Evolutionary conservation across 2,888 invertebrate species (phyloP).

Genomic region (Xanthorhoe designata): DNA sequence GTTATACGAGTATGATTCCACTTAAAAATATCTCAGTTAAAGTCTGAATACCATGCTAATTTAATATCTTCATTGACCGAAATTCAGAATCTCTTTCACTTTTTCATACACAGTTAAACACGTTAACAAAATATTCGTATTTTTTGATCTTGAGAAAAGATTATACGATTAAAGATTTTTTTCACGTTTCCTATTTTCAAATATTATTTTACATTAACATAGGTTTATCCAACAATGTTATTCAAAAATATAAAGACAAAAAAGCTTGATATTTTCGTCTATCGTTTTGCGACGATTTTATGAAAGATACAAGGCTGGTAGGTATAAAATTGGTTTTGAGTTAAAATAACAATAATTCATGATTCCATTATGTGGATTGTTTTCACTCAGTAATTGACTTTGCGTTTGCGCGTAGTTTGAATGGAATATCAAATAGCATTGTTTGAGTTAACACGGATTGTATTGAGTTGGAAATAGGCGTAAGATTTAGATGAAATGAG

Average conservation of each 20-base stretch:
- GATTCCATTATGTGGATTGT: conserved; percentile 50
- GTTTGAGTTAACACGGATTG: conserved; percentile 19
- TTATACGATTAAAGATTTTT: too few relatives aligned
- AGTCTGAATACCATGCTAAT: background rate
- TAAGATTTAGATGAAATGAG: background rate
- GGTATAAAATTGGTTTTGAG: conserved; percentile 42
- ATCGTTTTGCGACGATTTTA: background rate
- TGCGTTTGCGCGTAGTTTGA: conserved; percentile 47
- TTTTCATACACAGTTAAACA: too few relatives aligned
- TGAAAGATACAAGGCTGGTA: background rate
- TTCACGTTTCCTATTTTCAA: too few relatives aligned
- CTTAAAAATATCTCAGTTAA: too few relatives aligned
- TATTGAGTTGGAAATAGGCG: conserved; percentile 11
- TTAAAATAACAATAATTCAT: conserved; percentile 43
- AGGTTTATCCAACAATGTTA: too few relatives aligned
- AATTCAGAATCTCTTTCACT: too few relatives aligned
- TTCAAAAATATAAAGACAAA: too few relatives aligned
- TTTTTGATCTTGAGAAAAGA: too few relatives aligned
- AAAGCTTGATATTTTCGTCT: too few relatives aligned
- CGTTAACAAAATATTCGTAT: too few relatives aligned
- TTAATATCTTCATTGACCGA: background rate
- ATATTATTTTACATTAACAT: too few relatives aligned
- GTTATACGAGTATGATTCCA: too few relatives aligned
- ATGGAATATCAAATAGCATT: conserved; percentile 35
- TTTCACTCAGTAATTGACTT: conserved; percentile 57